Conservation (phyloP, 2,888 invertebrate genomes). For the Tachina lurida region DNA sequence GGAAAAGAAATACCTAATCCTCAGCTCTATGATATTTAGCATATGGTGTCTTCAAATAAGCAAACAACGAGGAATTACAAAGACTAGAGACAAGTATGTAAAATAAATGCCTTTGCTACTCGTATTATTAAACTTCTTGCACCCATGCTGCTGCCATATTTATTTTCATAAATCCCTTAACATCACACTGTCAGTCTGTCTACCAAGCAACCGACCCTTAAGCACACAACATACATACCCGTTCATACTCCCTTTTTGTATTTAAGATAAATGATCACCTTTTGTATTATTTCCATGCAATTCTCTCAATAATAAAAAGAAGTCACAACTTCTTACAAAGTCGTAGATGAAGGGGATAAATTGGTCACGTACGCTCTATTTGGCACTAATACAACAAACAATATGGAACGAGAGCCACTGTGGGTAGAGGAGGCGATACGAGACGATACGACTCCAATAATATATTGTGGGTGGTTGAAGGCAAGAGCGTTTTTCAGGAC, state of each 20-base stretch:
- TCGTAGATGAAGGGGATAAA: constrained; percentile 69
- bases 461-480: constrained; percentile 38
- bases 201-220: constrained; percentile 61
- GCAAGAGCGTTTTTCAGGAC: constrained; percentile 23
- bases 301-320: constrained; percentile 52
- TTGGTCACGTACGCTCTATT: constrained; percentile 82
- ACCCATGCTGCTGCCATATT: constrained; percentile 31
- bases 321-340: constrained; percentile 74
- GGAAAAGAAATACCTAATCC: constrained; percentile 23
- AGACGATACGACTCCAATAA: not conserved
- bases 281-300: constrained; percentile 57
- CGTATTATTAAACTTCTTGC: constrained; percentile 41
- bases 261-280: constrained; percentile 82
- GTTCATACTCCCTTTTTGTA: constrained; percentile 25
- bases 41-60: constrained; percentile 64
- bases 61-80: constrained; percentile 40
- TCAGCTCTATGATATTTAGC: constrained; percentile 66
- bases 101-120: constrained; percentile 36
- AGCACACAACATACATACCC: constrained; percentile 37
- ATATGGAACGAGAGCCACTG: constrained; percentile 44
- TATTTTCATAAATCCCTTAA: constrained; percentile 61
- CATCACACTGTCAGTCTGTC: constrained; percentile 30
- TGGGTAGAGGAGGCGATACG: not conserved
- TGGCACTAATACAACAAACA: constrained; percentile 73
- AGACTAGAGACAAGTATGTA: constrained; percentile 17